These are phyloP conservation scores for Philaethria dido DNA, from an alignment of 2,888 invertebrate species.

Conservation along the genomic window DNA sequence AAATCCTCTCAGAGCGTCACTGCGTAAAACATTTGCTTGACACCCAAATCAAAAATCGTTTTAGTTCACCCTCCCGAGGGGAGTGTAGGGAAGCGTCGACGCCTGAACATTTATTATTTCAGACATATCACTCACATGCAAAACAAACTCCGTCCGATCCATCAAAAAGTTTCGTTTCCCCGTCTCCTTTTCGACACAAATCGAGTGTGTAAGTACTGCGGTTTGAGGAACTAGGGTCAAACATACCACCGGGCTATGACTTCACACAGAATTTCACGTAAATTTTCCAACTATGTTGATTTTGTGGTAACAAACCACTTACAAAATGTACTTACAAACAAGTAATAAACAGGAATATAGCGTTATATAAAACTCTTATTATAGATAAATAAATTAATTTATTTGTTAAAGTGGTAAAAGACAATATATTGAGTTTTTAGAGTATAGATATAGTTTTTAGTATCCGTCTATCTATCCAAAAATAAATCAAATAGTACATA, in stretches of 20 bases:
- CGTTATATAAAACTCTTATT: background rate
- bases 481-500: too few species aligned
- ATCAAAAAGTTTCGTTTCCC: conserved; percentile 76
- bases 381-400: background rate
- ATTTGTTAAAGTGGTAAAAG: too few species aligned
- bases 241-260: conserved; percentile 34
- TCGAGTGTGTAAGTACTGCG: conserved; percentile 81
- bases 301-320: conserved; percentile 39
- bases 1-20: conserved; percentile 77
- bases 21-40: conserved; percentile 83
- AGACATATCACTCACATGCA: conserved; percentile 85
- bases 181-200: conserved; percentile 66
- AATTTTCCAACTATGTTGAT: conserved; percentile 40
- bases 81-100: conserved; percentile 76
- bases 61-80: conserved; percentile 76
- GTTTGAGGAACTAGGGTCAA: conserved; percentile 55
- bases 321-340: conserved; percentile 9
- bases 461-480: too few species aligned
- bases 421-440: too few species aligned
- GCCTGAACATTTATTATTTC: conserved; percentile 84
- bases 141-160: conserved; percentile 84
- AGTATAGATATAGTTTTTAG: too few species aligned
- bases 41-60: conserved; percentile 85
- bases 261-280: conserved; percentile 37
- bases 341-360: background rate